Evolutionary conservation across 2,113 vertebrate genomes (phyloP).

Genomic region (Hypanus sabinus): DNA sequence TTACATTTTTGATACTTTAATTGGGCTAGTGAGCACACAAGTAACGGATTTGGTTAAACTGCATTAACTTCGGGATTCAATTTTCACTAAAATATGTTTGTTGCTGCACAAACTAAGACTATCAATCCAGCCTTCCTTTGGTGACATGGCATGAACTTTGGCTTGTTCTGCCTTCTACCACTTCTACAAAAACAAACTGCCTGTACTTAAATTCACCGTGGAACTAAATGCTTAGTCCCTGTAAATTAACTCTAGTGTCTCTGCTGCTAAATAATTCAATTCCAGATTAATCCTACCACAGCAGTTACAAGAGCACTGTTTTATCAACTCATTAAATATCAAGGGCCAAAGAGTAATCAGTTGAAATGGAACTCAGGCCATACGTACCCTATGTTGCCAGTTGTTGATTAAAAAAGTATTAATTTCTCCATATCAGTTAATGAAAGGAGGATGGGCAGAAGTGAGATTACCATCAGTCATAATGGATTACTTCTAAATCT

Average conservation of each 20-base stretch:
- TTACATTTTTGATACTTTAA: too few relatives aligned
- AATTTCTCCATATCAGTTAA: neutral
- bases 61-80: too few relatives aligned
- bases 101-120: too few relatives aligned
- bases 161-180: neutral
- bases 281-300: neutral
- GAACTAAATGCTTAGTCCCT: neutral
- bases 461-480: neutral
- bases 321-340: neutral
- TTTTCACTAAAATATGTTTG: too few relatives aligned
- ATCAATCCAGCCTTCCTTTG: neutral
- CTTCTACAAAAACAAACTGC: neutral
- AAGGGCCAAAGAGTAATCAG: neutral
- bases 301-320: neutral
- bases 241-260: neutral
- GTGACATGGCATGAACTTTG: neutral
- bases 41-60: too few relatives aligned
- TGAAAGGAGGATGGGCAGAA: neutral
- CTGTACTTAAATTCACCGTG: neutral
- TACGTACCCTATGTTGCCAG: neutral
- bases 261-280: constrained; percentile 28
- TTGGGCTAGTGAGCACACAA: too few relatives aligned
- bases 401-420: neutral
- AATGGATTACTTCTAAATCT: neutral
- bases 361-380: neutral